Evolutionary conservation across 2,888 invertebrate species (phyloP).

Genomic region (Perdita meconis): DNA sequence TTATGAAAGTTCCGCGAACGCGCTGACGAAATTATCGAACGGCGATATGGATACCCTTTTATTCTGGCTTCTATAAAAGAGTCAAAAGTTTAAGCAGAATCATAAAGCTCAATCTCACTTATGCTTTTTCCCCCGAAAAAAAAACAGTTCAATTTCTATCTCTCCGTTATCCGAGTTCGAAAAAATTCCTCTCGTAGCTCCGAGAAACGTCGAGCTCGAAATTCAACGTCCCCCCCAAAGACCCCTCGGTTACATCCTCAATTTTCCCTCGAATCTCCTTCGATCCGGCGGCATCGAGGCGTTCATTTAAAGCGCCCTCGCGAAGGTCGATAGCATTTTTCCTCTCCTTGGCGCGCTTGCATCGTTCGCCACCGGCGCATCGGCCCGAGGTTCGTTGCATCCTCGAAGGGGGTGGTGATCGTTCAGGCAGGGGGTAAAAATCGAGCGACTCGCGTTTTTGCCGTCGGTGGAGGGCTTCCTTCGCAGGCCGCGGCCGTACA

Average conservation of each 20-base stretch:
- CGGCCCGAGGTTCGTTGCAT: background rate
- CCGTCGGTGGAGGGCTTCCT: constrained; percentile 34
- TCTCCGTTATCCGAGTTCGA: too few species aligned
- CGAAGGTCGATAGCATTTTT: constrained; percentile 35
- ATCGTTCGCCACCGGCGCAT: constrained; percentile 9
- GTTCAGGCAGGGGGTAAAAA: constrained; percentile 12
- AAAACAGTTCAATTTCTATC: too few species aligned
- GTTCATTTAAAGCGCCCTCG: constrained; percentile 5
- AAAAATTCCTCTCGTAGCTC: too few species aligned
- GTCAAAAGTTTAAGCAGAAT: too few species aligned
- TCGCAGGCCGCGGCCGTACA: constrained; percentile 35
- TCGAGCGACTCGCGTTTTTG: constrained; percentile 23
- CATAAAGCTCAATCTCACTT: too few species aligned
- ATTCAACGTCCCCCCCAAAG: background rate
- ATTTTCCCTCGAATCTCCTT: constrained; percentile 1
- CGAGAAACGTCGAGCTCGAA: constrained; percentile 23
- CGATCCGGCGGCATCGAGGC: background rate
- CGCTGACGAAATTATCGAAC: constrained; percentile 8
- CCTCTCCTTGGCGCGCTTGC: constrained; percentile 6
- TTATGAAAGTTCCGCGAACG: background rate
- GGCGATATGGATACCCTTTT: too few species aligned
- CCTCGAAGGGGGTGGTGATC: background rate
- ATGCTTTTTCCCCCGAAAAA: too few species aligned
- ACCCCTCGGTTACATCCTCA: background rate
- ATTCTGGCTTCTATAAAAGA: too few species aligned